Evolutionary conservation across 2,888 invertebrate genomes (phyloP).

Genomic region (Sussaba pulchella): DNA sequence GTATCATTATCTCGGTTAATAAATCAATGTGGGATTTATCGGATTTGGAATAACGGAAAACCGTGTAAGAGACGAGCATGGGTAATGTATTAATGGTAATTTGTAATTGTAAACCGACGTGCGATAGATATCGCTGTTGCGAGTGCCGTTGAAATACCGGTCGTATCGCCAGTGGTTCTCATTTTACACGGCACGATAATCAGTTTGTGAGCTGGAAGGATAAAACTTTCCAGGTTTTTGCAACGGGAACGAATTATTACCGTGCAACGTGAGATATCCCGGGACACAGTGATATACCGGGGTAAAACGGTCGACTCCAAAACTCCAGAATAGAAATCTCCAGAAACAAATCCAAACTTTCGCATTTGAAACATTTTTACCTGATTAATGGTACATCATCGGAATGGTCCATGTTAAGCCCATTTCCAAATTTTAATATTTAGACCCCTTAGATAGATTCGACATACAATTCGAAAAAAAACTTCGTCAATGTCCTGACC

Average conservation of each 20-base stretch:
- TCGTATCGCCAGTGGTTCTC: background rate
- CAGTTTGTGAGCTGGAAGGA: constrained; percentile 15
- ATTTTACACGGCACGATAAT: background rate
- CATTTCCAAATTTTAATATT: no score
- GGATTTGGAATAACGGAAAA: constrained; percentile 4
- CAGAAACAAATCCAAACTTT: constrained; percentile 39
- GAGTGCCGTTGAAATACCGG: constrained; percentile 14
- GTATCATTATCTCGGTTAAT: background rate
- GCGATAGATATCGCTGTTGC: background rate
- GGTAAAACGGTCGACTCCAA: no score
- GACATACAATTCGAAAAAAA: no score
- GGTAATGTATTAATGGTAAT: background rate
- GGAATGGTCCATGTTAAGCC: no score
- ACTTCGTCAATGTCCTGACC: no score
- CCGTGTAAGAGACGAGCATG: background rate
- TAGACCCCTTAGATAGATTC: no score
- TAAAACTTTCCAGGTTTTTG: constrained; percentile 31
- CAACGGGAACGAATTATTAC: background rate
- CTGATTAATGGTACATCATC: no score
- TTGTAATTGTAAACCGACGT: constrained; percentile 33
- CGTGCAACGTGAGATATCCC: no score
- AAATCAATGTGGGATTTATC: background rate
- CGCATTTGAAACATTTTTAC: constrained; percentile 44
- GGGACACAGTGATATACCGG: no score
- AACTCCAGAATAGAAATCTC: no score